phyloP scores from a whole-genome alignment of 2,888 invertebrate species.

The Germaria angustata region DNA sequence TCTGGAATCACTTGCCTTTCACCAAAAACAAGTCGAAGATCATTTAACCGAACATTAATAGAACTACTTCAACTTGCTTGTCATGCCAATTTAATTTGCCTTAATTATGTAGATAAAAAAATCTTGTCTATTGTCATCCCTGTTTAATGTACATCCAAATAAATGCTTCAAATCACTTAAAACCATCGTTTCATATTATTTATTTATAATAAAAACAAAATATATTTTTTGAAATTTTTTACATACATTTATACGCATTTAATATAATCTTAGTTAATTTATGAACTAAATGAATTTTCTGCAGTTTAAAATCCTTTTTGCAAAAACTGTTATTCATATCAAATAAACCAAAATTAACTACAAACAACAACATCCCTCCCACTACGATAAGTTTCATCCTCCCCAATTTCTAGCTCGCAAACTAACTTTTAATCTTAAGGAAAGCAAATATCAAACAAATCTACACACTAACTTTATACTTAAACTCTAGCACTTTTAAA shows the following conservation, averaged over 20 bases:
- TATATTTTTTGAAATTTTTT: slow-evolving; percentile 36
- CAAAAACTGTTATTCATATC: slow-evolving; percentile 32
- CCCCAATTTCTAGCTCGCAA: slow-evolving; percentile 18
- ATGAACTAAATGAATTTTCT: not conserved
- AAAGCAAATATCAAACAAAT: slow-evolving; percentile 28
- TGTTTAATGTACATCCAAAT: no score
- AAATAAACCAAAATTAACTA: not conserved
- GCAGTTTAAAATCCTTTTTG: not conserved
- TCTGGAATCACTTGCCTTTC: no score
- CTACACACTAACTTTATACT: slow-evolving; percentile 36
- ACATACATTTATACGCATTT: not conserved
- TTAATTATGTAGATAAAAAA: no score
- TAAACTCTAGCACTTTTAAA: slow-evolving; percentile 55
- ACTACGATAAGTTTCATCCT: not conserved
- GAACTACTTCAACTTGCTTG: not conserved
- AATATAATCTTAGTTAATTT: not conserved
- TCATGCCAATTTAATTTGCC: not conserved
- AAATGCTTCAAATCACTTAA: slow-evolving; percentile 14
- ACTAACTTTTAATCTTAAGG: slow-evolving; percentile 44
- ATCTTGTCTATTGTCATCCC: no score
- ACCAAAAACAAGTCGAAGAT: no score
- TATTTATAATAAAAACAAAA: not conserved
- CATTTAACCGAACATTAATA: no score
- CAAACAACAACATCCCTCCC: slow-evolving; percentile 14
- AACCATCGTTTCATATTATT: no score